Evolutionary conservation across 2,888 invertebrate genomes (phyloP), one percentile per base, ranked within the genome.

Genomic region (Diarsia mendica): DNA sequence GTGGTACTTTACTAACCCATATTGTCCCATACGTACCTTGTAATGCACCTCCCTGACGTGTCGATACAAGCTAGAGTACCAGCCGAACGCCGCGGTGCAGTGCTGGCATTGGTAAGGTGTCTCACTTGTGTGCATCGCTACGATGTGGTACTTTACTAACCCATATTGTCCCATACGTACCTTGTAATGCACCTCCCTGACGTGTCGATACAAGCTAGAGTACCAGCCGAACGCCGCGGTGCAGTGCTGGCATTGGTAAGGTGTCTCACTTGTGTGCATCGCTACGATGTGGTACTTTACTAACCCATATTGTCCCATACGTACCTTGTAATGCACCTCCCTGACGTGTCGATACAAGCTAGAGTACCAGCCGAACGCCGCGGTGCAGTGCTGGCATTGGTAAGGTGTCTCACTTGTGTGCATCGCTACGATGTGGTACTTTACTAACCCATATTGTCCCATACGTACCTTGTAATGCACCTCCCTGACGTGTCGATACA

Each of bases 291-390:
- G 96, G 85, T 96, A 96, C 81, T 95, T 95, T 28, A 96, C n/a
- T n/a, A n/a, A n/a, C n/a, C n/a, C n/a, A n/a, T 28, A 28, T 28
- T 28, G 28, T 28, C 28, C 28, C 28, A 28, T 2, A 39, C 15
- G 58, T 58, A 58, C 58, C 58, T 58, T 58, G 58, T 58, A 58
- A 15, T 96, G 96, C 72, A 96, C 94, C 83, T 96, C 96, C 0
- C 94, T 48, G 13, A 93, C 90, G 85, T 96, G 96, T 0, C 96
- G 73, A 90, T 96, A 96, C 2, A 96, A 91, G n/a, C 93, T 93
- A 73, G 95, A 95, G 92, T 96, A 95, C 96, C 96, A 96, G 39
- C 95, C 94, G 90, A 96, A 96, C 72, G 95, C 92, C 44, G 95
- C 95, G 70, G 78, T 80, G 82, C 96, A 96, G 51, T 92, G 92